Base-by-base conservation (phyloP, 2,888 invertebrate species). In the Slavum lentiscoides region DNA sequence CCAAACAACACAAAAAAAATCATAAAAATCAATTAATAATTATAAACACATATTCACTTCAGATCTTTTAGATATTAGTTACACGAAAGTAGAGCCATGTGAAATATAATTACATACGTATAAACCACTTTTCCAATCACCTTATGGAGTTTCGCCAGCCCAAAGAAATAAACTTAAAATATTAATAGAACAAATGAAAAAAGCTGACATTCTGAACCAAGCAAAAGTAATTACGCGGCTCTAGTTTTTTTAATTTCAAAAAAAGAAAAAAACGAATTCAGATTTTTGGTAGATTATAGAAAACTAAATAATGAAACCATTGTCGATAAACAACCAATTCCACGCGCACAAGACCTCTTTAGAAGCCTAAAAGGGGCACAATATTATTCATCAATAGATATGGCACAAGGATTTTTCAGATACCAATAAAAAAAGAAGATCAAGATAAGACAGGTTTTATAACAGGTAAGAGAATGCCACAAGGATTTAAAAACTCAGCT, bases 51-150 rank as follows among this genome's bases (percentile, higher is more conserved):
- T 77, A 61, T 77, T 77, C 4, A 77, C 61, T 8, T 61, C 76
- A 15, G 68, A 77, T 8, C 76, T 61, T 0, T 7, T 68, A 17
- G 53, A 77, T 8, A 49, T 69, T 4, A n/a, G 43, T 19, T 68
- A 43, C 23, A 69, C 69, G 8, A 69, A 77, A 1, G 53, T 59
- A n/a, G 68, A 69, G 43, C 69, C 59, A 8, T 77, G 69, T n/a
- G 69, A 69, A 77, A 61, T 77, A 5, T 59, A 59, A 59, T 69
- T 77, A 67, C 61, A 77, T 43, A 23, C 67, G 4, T 49, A 69
- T 19, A 49, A 77, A 49, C 61, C 61, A 15, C 61, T 58, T 69
- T 19, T 30, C 30, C 49, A 58, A 69, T 2, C 49, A 17, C 49
- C 59, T 1, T 62, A 69, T 11, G 53, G 53, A 68, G 23, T 68